Evolutionary conservation across 2,113 vertebrate species (phyloP), one percentile per base, ranked within the genome.

Genomic region (Atractosteus spatula): DNA sequence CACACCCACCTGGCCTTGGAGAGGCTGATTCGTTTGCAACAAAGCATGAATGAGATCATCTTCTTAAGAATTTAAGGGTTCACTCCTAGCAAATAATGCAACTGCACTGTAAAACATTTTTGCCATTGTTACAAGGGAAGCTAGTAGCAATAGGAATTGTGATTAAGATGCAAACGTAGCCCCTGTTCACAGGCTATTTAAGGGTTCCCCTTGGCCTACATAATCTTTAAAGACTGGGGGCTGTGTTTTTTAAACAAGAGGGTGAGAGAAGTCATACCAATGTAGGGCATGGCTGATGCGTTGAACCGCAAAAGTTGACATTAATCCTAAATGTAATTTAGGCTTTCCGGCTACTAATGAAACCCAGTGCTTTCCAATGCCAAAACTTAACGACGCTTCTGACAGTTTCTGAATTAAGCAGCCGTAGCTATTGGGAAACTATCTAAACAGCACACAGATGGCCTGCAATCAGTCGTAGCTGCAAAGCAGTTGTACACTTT

Each of bases 371-470:
- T 88, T 84, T 85, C 84, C 89, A 89, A 89, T 85, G 83, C 83
- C 78, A 76, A 77, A 79, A 87, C 83, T 87, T 89, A 89, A 90
- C 83, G 88, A 88, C 81, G 80, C 85, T 84, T 66, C 69, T 90
- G 87, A 88, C 89, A 90, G 85, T 86, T 87, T 87, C 86, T 85
- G 87, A 86, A 87, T 89, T 88, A 89, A 89, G 84, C 83, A 88
- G 84, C 81, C 85, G 76, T 88, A 79, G 85, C 85, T 86, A 77
- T 81, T 81, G 78, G 83, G 84, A 89, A 29, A 82, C 66, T 73
- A 70, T 77, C 79, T 88, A 91, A 92, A 92, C 88, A 85, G 85
- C 87, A 90, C 87, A 88, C 90, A 91, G 90, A 92, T 92, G 89
- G 88, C 81, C 79, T 71, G 64, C 41, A 80, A 77, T 78, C 80